These are phyloP conservation scores for Scortum barcoo DNA, from an alignment of 2,113 vertebrate species.

Conservation along the genomic window DNA sequence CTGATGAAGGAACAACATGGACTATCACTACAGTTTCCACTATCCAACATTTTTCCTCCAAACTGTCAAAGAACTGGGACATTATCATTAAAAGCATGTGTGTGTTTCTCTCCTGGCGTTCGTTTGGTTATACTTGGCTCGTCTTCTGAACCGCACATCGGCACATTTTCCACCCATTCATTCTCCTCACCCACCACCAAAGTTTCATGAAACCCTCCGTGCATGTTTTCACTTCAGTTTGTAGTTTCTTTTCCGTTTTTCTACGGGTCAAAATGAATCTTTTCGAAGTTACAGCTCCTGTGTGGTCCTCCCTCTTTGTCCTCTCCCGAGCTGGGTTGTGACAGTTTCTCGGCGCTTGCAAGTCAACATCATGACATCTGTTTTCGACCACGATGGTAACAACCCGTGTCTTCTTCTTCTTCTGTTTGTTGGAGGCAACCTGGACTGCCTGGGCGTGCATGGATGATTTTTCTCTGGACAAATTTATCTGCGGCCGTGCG, in stretches of 20 bases:
- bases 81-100: background rate
- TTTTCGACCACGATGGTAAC: background rate
- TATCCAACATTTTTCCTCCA: background rate
- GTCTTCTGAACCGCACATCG: background rate
- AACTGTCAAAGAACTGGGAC: background rate
- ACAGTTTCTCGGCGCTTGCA: background rate
- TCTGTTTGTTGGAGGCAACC: constrained; percentile 4
- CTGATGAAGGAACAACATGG: background rate
- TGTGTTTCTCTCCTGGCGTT: background rate
- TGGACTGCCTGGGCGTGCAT: background rate
- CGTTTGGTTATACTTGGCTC: background rate
- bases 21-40: background rate
- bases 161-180: background rate
- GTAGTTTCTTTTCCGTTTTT: background rate
- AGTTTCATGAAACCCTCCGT: background rate
- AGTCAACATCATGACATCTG: background rate
- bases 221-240: background rate
- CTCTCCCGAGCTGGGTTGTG: background rate
- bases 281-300: background rate
- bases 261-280: background rate
- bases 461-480: constrained; percentile 19
- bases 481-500: constrained; percentile 12
- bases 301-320: constrained; percentile 6
- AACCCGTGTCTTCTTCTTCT: background rate
- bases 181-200: background rate